Evolutionary conservation across 2,797 vertebrate species (phyloP), one percentile per base, ranked within the genome.

Genomic region (Rousettus madagascariensis): DNA sequence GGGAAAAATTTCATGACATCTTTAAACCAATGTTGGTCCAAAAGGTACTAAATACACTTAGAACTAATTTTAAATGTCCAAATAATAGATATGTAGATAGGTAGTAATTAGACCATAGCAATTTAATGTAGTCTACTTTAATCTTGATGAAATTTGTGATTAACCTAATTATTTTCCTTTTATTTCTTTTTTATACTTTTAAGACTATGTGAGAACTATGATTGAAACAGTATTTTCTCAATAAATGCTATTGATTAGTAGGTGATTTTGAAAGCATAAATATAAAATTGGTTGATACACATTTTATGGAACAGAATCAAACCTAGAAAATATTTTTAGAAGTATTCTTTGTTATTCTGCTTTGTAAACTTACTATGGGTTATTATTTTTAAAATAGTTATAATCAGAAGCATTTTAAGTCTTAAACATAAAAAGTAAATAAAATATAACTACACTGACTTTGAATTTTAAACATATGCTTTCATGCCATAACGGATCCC

Each of bases 381-480:
- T 9, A 46, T 68, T 26, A 86, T 78, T 95, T 19, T 19, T 2
- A 36, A 49, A 66, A 38, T 71, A 95, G 53, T 85, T 94, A 24
- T 74, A 7, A 65, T 30, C 69, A 83, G 22, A 96, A 93, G 11
- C 0, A 36, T 92, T 96, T 95, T 82, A 93, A 41, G 26, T 85
- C 1, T 78, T 24, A 72, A 86, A 0, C 1, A 69, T 97, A 93
- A 95, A 95, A 95, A 96, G 96, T 83, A 95, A 97, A 72, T 20
- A 90, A 80, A 57, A 41, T 6, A 87, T 83, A 95, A 97, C 79
- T 75, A 79, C 24, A 65, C 55, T 26, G 61, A 92, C 59, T 86
- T 95, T 65, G 59, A 72, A 96, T 96, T 96, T 83, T 90, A 96
- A 97, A 36, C 61, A 86, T 57, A 85, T 55, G 16, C 53, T 97